phyloP scores from a whole-genome alignment of 2,113 vertebrate species.

The Elephas maximus region DNA sequence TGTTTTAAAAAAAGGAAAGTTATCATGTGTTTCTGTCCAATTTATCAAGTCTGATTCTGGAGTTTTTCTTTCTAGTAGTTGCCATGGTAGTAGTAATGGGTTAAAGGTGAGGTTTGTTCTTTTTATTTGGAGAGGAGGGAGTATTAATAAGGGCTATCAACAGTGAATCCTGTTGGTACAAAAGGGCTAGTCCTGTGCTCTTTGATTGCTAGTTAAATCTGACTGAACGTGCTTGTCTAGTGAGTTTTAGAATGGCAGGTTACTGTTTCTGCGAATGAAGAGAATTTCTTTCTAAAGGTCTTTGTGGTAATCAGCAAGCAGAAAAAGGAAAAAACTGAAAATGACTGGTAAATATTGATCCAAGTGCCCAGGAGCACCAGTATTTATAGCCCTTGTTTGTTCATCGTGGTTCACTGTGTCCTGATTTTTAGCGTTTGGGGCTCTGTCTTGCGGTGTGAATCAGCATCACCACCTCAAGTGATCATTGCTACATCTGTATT shows the following conservation, averaged over 20 bases:
- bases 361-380: not conserved
- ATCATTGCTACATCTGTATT: not conserved
- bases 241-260: conserved; percentile 19
- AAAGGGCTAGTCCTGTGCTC: not conserved
- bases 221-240: not conserved
- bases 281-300: conserved; percentile 41
- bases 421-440: not conserved
- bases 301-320: conserved; percentile 47
- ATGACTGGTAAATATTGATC: conserved; percentile 14
- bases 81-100: not conserved
- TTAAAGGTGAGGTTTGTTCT: not conserved
- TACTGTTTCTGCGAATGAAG: conserved; percentile 22
- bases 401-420: not conserved
- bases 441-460: not conserved
- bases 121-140: conserved; percentile 13
- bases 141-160: not conserved
- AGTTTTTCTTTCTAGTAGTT: conserved; percentile 20
- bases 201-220: not conserved
- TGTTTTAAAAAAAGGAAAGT: not conserved
- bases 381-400: conserved; percentile 29
- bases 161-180: not conserved
- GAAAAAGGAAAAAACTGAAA: not conserved
- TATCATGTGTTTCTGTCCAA: not conserved
- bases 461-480: not conserved
- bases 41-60: not conserved